Percentiles rank a stretch among this genome's conserved stretches.
phyloP scores from a whole-genome alignment of 1,140 invertebrate species.

The Heliconius congener region DNA sequence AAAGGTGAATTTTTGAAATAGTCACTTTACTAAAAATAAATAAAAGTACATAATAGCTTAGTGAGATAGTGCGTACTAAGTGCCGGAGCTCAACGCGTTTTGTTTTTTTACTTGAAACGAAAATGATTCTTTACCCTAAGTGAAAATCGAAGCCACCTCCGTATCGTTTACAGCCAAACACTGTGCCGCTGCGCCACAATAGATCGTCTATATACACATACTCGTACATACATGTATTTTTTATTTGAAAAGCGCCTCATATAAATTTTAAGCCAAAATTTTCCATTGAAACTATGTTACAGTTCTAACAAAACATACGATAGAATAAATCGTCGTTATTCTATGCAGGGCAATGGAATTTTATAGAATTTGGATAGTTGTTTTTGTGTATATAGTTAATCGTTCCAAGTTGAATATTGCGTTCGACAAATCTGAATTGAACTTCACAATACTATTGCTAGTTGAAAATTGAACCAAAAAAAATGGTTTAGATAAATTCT shows the following conservation, averaged over 20 bases:
- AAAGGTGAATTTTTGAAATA: not conserved
- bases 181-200: no score
- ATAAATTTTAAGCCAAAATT: not conserved
- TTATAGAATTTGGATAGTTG: not conserved
- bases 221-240: not conserved
- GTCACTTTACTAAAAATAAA: no score
- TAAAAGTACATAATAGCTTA: no score
- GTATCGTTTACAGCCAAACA: no score
- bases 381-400: slow-evolving; percentile 6
- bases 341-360: slow-evolving; percentile 7
- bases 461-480: not conserved
- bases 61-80: no score
- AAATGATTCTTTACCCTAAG: no score
- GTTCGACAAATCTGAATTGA: not conserved
- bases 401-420: not conserved
- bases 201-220: no score
- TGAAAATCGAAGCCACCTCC: no score
- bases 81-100: no score
- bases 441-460: not conserved
- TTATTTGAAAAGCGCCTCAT: not conserved
- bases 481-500: not conserved
- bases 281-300: not conserved
- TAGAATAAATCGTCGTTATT: slow-evolving; percentile 3
- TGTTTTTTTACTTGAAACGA: no score
- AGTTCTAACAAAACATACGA: not conserved